Evolutionary conservation across 1,140 invertebrate species (phyloP), one percentile per base, ranked within the genome.

Genomic region (Whitmania pigra): DNA sequence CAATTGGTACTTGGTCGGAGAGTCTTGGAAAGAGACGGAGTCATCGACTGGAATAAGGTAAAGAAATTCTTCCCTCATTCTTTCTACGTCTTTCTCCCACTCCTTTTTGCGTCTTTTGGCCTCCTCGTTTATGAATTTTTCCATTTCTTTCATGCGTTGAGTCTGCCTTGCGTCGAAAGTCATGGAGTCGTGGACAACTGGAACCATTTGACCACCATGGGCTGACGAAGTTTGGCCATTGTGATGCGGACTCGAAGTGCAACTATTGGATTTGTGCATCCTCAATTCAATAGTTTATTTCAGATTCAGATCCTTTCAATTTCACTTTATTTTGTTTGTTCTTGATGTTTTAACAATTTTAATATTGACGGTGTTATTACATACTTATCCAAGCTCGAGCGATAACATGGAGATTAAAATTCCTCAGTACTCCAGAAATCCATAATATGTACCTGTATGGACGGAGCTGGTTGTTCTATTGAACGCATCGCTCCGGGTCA

Each of bases 51-150:
- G 71, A 29, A 60, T 17, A 11, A 71, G 71, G 57, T 71, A 18
- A 15, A 71, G 71, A 43, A 71, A 71, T 54, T 71, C 71, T 18
- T 71, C 71, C 13, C 57, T 25, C 71, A 71, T 71, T n/a, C 53
- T 57, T 40, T 71, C 71, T 29, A 71, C 71, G 57, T 60, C 57
- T 29, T 60, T 57, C 57, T 71, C 71, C 71, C 71, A 71, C 36
- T 71, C 71, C 31, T 63, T 66, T 43, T 66, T 71, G 36, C 53
- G 40, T 29, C 55, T n/a, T 20, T 71, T 71, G 29, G 71, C 53
- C 15, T 71, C 57, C 25, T 71, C 71, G 53, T 60, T 66, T 20
- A 71, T 29, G 22, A 27, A 31, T 66, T 71, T 71, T 43, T 71
- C 71, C 71, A 71, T 71, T 20, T 71, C 71, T 29, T 71, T 71